Evolutionary conservation across 2,888 invertebrate species (phyloP).

Genomic region (Octonoba sinensis): DNA sequence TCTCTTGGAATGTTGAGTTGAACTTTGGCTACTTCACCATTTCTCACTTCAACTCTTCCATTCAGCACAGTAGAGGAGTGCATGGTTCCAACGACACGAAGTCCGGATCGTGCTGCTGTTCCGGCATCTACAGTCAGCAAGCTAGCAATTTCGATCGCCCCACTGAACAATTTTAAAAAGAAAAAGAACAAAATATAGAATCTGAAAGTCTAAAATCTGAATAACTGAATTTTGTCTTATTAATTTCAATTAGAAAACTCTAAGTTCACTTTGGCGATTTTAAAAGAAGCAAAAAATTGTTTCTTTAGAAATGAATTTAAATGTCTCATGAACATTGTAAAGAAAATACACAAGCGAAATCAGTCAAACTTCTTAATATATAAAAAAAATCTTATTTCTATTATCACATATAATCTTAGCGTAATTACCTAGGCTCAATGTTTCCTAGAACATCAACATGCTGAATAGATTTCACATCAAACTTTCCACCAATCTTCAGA

Average conservation of each 20-base stretch:
- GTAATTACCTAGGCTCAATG: conserved; percentile 84
- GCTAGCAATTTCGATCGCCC: conserved; percentile 86
- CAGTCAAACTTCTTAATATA: too few species aligned
- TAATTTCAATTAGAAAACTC: neutral
- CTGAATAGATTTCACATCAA: conserved; percentile 76
- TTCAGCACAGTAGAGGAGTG: conserved; percentile 88
- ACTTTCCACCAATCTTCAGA: conserved; percentile 83
- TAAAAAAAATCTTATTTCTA: neutral
- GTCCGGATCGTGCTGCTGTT: conserved; percentile 80
- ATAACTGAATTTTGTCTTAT: neutral
- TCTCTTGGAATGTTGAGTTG: conserved; percentile 86
- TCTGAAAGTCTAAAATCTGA: neutral
- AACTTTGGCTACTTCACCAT: conserved; percentile 79
- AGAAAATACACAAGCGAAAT: too few species aligned
- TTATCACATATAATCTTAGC: neutral
- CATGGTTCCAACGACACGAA: conserved; percentile 84
- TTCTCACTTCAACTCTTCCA: conserved; percentile 80
- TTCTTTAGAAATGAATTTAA: too few species aligned
- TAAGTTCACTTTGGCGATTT: neutral
- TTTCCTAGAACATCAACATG: conserved; percentile 83
- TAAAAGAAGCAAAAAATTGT: neutral
- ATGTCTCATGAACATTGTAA: too few species aligned
- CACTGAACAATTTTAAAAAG: conserved; percentile 74
- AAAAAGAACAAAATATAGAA: neutral
- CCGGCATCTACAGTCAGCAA: conserved; percentile 88